A percentile compares a stretch with the other conserved stretches of the same genome.
Evolutionary conservation across 2,113 vertebrate genomes (phyloP).

Genomic region (Tupaia chinensis): DNA sequence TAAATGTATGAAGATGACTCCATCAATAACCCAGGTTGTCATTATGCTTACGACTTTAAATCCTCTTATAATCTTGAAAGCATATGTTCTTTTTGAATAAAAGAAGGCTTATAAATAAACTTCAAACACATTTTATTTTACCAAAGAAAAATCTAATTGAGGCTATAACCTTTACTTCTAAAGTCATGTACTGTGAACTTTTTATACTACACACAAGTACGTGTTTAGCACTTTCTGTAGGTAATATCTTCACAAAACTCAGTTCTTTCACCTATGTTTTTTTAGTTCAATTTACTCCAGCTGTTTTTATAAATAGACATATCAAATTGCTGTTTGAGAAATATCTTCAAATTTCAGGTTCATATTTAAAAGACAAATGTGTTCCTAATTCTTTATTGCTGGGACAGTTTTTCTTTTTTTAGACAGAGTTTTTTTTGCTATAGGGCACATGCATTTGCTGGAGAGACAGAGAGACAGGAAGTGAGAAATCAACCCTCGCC

Average conservation of each 20-base stretch:
- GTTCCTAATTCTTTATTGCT: background rate
- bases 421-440: no score
- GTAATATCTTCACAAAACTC: background rate
- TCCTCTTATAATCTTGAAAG: background rate
- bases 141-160: background rate
- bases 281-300: background rate
- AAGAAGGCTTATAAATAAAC: constrained; percentile 22
- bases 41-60: background rate
- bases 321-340: background rate
- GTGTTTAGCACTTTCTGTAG: background rate
- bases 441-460: no score
- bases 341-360: background rate
- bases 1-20: background rate
- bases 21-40: background rate
- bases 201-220: background rate
- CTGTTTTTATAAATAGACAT: background rate
- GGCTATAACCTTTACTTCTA: background rate
- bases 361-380: background rate
- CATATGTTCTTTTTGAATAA: background rate
- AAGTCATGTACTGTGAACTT: background rate
- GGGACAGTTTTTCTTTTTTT: background rate
- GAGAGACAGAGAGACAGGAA: no score
- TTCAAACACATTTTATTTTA: background rate
- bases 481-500: no score
- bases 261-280: background rate